Evolutionary conservation across 2,888 invertebrate species (phyloP).

Genomic region (Heliconius charithonia): DNA sequence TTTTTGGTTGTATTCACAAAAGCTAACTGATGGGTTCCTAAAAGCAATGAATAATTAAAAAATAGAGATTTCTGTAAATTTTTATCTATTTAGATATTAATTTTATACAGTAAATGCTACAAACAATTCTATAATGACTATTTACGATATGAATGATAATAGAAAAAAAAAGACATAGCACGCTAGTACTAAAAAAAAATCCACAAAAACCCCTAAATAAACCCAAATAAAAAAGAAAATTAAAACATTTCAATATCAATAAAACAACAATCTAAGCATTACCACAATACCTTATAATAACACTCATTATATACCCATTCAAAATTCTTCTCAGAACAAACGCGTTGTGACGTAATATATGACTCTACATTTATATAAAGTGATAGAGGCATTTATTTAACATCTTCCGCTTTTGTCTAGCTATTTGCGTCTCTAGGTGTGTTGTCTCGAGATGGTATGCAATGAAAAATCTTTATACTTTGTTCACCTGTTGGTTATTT

Average conservation of each 20-base stretch:
- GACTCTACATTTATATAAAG: slow-evolving; percentile 35
- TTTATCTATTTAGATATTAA: too few relatives aligned
- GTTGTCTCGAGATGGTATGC: neutral
- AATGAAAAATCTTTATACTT: neutral
- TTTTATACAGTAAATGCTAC: too few relatives aligned
- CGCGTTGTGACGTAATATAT: slow-evolving; percentile 15
- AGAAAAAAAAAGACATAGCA: too few relatives aligned
- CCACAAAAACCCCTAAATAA: too few relatives aligned
- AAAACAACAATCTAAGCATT: neutral
- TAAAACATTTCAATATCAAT: neutral
- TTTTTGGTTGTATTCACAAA: too few relatives aligned
- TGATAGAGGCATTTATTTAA: slow-evolving; percentile 38
- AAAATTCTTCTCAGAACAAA: slow-evolving; percentile 15
- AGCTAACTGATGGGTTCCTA: too few relatives aligned
- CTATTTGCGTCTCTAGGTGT: slow-evolving; percentile 16
- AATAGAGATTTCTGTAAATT: too few relatives aligned
- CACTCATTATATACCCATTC: slow-evolving; percentile 15
- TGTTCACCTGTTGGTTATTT: slow-evolving; percentile 11
- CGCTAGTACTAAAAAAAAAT: too few relatives aligned
- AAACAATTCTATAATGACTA: too few relatives aligned
- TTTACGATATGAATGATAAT: too few relatives aligned
- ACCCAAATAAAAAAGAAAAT: too few relatives aligned
- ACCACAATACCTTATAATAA: neutral
- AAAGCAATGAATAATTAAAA: too few relatives aligned
- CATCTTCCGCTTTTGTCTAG: slow-evolving; percentile 24